phyloP scores from a whole-genome alignment of 2,888 invertebrate genomes.

The Callyntrura guangdongensis region DNA sequence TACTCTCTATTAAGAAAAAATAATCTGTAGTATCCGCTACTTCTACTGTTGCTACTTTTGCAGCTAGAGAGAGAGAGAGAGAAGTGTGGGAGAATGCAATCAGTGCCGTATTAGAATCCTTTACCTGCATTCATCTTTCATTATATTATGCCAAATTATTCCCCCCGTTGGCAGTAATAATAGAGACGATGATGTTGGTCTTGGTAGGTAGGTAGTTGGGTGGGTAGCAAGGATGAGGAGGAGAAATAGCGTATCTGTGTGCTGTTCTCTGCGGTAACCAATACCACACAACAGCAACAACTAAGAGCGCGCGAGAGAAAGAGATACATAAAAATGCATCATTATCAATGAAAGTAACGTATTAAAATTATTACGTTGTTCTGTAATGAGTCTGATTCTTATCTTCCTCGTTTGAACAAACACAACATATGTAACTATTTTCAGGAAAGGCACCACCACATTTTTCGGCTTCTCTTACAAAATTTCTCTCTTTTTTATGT shows the following conservation, averaged over 20 bases:
- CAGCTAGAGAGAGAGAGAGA: too few species aligned
- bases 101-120: not conserved
- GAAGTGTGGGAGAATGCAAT: not conserved
- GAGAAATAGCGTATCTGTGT: too few species aligned
- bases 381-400: not conserved
- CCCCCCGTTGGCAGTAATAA: not conserved
- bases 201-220: too few species aligned
- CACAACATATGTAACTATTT: constrained; percentile 8
- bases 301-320: not conserved
- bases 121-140: not conserved
- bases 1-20: constrained; percentile 3
- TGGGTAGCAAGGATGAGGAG: too few species aligned
- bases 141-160: not conserved
- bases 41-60: too few species aligned
- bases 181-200: not conserved
- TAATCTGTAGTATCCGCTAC: not conserved
- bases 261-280: not conserved
- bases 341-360: constrained; percentile 44
- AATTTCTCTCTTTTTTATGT: not conserved
- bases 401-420: not conserved
- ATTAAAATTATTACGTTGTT: not conserved
- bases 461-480: constrained; percentile 5
- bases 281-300: not conserved
- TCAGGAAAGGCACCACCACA: not conserved
- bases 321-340: not conserved